Evolutionary conservation across 1,140 invertebrate species (phyloP), one percentile per base, ranked within the genome.

Genomic region (Latrodectus geometricus): DNA sequence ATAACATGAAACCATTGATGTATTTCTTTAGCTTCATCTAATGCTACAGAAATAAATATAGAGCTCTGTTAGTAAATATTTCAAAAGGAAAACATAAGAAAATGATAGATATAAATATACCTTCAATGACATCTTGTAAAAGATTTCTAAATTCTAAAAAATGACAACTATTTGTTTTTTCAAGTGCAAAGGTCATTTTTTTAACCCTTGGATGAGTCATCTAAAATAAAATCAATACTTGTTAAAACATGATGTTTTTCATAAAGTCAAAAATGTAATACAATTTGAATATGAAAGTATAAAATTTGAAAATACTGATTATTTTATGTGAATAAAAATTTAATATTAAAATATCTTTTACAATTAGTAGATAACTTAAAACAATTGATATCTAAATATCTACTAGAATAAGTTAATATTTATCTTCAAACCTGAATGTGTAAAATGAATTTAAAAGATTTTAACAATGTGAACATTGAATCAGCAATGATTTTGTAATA

Each of bases 21-120:
- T 50, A 87, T 75, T 52, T 87, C 85, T 66, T 21, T 74, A n/a
- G 85, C 76, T 74, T 87, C 85, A 73, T 65, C 85, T 66, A 87
- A 48, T 86, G 23, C 11, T 21, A 70, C 11, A 78, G 78, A 78
- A 9, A 66, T 49, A 52, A 76, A 21, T 20, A 69, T n/a, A 69
- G 11, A 20, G 20, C 14, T 69, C 9, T 69, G 14, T 79, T 68
- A 68, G 35, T 77, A 77, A 68, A 72, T 21, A 81, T 35, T 54
- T 81, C 70, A 11, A 49, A 35, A 70, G 5, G 11, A 20, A 70
- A 73, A 66, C n/a, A 68, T n/a, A 74, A 74, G 49, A 74, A 11
- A 52, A n/a, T n/a, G 1, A 14, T 74, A 15, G 2, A 3, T 48
- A 49, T 15, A 74, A 20, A 12, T 12, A 21, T 74, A 87, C 85